Percentiles rank a stretch among this genome's conserved stretches.
Conservation (phyloP, 2,113 vertebrate genomes). For the Thamnophis sirtalis region DNA sequence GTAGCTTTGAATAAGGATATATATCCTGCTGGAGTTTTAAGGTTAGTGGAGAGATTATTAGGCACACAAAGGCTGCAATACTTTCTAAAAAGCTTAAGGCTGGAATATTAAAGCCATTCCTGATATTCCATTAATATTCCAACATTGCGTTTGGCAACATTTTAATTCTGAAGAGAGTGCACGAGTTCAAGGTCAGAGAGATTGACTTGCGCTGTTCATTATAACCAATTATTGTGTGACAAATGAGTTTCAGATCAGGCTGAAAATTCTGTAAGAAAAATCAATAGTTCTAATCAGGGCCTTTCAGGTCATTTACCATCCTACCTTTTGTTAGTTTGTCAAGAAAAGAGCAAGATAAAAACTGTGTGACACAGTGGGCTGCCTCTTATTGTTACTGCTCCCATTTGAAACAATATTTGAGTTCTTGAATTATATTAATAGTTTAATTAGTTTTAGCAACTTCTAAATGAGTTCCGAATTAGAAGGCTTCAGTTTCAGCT, state of each 20-base stretch:
- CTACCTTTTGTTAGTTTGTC: constrained; percentile 81
- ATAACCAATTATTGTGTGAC: constrained; percentile 82
- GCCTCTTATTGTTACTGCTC: constrained; percentile 53
- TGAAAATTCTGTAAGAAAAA: constrained; percentile 83
- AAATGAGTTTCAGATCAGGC: constrained; percentile 80
- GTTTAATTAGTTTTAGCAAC: constrained; percentile 72
- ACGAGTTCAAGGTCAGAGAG: constrained; percentile 82
- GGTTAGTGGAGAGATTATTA: constrained; percentile 57
- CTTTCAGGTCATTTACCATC: constrained; percentile 76
- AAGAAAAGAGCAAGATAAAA: constrained; percentile 77
- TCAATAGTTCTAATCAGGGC: constrained; percentile 84
- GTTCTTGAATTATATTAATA: constrained; percentile 69
- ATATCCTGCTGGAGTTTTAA: constrained; percentile 18
- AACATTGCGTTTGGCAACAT: constrained; percentile 66
- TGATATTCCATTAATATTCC: constrained; percentile 74
- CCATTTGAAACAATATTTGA: constrained; percentile 65
- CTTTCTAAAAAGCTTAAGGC: constrained; percentile 44
- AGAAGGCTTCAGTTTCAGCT: constrained; percentile 52
- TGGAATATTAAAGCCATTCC: constrained; percentile 64
- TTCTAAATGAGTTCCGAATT: constrained; percentile 65
- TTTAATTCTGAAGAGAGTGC: constrained; percentile 75
- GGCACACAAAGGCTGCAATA: constrained; percentile 28
- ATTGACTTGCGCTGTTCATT: constrained; percentile 79
- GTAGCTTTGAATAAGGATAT: constrained; percentile 17
- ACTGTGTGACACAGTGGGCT: constrained; percentile 62